Conservation (phyloP, 2,797 vertebrate genomes). For the Gobio occitaniae region DNA sequence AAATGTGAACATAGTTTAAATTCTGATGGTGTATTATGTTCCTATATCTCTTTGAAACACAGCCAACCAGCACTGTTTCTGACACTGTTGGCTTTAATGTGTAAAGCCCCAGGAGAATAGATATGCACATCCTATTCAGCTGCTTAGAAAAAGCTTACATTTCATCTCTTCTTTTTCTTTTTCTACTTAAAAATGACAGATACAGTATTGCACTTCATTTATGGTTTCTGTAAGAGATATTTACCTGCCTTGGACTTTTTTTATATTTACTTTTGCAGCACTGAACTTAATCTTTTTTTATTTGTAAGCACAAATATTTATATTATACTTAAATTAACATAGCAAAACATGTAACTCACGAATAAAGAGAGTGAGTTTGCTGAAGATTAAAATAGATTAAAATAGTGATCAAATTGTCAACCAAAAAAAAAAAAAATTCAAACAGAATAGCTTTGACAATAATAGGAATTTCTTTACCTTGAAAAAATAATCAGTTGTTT, state of each 20-base stretch:
- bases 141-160: slow-evolving; percentile 1
- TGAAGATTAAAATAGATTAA: neutral
- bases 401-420: neutral
- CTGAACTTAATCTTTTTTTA: neutral
- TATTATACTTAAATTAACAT: neutral
- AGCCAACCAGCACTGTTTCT: slow-evolving; percentile 9
- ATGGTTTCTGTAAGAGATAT: neutral
- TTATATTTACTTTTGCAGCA: neutral
- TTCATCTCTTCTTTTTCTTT: slow-evolving; percentile 14
- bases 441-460: neutral
- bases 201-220: neutral
- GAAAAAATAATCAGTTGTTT: too few species aligned
- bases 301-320: neutral
- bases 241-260: neutral
- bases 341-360: neutral
- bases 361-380: neutral
- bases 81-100: slow-evolving; percentile 18
- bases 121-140: neutral
- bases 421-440: too few species aligned
- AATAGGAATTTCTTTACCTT: too few species aligned
- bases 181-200: neutral
- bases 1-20: slow-evolving; percentile 37
- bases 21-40: slow-evolving; percentile 23
- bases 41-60: slow-evolving; percentile 21
- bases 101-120: slow-evolving; percentile 9